A percentile compares a stretch with the other conserved stretches of the same genome.
Conservation (phyloP, 2,888 invertebrate genomes). For the Drosophila anomalata region DNA sequence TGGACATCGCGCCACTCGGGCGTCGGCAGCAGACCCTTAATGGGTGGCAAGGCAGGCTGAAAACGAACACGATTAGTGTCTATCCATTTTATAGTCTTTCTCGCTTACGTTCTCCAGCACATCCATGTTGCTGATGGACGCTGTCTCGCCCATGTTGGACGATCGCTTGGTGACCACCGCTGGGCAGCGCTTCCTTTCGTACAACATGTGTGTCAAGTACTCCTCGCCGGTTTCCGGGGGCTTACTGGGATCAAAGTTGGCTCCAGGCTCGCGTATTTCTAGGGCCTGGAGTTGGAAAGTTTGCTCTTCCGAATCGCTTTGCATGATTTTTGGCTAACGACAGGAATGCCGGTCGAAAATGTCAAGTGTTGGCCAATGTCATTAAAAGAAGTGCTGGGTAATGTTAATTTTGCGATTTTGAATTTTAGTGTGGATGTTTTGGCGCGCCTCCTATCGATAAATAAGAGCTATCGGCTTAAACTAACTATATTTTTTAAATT, state of each 20-base stretch:
- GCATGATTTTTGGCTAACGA: constrained; percentile 6
- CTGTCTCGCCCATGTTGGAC: constrained; percentile 32
- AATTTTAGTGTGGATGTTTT: too few relatives aligned
- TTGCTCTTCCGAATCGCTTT: constrained; percentile 50
- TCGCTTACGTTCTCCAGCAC: constrained; percentile 47
- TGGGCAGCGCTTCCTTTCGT: constrained; percentile 82
- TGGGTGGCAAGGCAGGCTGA: constrained; percentile 44
- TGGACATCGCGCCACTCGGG: constrained; percentile 81
- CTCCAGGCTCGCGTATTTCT: constrained; percentile 78
- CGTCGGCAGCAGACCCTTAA: constrained; percentile 77
- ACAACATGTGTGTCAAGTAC: constrained; percentile 81
- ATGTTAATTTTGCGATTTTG: too few relatives aligned
- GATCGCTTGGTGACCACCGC: constrained; percentile 77
- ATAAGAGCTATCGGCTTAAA: too few relatives aligned
- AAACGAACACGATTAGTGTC: rapidly evolving
- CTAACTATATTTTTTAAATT: too few relatives aligned
- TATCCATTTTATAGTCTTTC: neutral
- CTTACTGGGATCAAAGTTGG: constrained; percentile 77
- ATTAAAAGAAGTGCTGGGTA: too few relatives aligned
- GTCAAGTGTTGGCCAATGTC: too few relatives aligned
- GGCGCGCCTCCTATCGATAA: too few relatives aligned
- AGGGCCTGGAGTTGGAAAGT: constrained; percentile 82
- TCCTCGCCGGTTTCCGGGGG: constrained; percentile 81
- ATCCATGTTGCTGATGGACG: constrained; percentile 15
- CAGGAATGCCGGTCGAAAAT: too few relatives aligned